These are phyloP conservation scores for Diphyllodes magnificus DNA, from an alignment of 2,113 vertebrate species.

Conservation along the genomic window DNA sequence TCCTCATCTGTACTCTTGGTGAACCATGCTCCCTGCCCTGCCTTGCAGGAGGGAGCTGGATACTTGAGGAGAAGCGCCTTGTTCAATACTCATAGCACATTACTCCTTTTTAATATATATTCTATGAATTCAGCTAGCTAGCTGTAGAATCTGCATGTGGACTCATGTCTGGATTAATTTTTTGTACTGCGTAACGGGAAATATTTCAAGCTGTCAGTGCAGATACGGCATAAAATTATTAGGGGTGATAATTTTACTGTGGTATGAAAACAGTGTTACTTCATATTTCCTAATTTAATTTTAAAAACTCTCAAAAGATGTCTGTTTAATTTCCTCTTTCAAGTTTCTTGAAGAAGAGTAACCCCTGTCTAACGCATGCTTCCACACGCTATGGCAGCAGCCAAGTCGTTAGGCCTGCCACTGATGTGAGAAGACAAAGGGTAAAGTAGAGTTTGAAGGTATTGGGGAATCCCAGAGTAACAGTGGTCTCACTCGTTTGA, in stretches of 20 bases:
- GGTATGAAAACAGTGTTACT: neutral
- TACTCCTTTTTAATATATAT: neutral
- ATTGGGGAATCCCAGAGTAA: neutral
- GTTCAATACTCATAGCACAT: accelerated
- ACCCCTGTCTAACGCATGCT: accelerated
- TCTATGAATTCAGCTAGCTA: neutral
- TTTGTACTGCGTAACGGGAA: neutral
- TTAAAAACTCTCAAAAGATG: neutral
- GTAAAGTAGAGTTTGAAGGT: neutral
- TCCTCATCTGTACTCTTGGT: accelerated
- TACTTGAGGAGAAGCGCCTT: neutral
- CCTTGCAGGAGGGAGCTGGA: accelerated
- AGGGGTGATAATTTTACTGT: neutral
- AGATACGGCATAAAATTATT: neutral
- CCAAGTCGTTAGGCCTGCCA: neutral
- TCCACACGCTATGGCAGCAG: accelerated
- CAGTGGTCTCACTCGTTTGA: accelerated
- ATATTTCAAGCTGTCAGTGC: neutral
- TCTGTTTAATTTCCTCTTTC: neutral
- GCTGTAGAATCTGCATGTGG: neutral
- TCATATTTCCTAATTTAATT: neutral
- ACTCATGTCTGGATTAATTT: accelerated
- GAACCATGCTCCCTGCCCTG: neutral
- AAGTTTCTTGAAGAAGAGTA: neutral
- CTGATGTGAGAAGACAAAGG: neutral